Percentiles rank a stretch among this genome's conserved stretches.
phyloP scores from a whole-genome alignment of 2,888 invertebrate species.

The Drosophila paranaensis region DNA sequence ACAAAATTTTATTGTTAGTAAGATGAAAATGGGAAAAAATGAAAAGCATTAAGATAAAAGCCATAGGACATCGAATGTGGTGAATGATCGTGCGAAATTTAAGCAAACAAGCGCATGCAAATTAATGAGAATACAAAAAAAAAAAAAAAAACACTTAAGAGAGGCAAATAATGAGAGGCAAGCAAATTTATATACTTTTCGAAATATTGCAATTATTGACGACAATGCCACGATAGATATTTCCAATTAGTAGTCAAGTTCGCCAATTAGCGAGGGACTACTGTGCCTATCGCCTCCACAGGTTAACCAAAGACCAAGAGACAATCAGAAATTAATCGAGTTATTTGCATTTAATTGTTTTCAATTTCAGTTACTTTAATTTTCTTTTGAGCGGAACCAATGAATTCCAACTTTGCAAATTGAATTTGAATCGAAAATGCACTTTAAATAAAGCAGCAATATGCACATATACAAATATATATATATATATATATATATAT shows the following conservation, averaged over 20 bases:
- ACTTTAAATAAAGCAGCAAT: background rate
- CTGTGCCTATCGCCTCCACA: background rate
- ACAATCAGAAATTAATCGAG: background rate
- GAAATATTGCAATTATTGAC: too few species aligned
- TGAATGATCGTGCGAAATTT: conserved; percentile 48
- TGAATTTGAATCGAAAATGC: conserved; percentile 16
- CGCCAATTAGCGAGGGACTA: background rate
- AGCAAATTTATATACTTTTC: background rate
- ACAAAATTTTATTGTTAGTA: conserved; percentile 72
- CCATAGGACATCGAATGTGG: conserved; percentile 45
- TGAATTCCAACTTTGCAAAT: conserved; percentile 10
- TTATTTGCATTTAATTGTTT: background rate
- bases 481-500: background rate
- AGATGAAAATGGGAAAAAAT: conserved; percentile 71
- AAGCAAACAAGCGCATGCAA: conserved; percentile 50
- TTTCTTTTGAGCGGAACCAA: background rate
- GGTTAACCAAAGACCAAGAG: conserved; percentile 16
- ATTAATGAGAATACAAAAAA: conserved; percentile 7
- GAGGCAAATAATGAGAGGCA: background rate
- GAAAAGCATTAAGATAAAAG: conserved; percentile 61
- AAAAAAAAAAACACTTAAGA: conserved; percentile 13
- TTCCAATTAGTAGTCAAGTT: background rate
- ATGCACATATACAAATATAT: too few species aligned
- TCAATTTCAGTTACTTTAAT: background rate
- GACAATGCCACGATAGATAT: background rate